phyloP scores from a whole-genome alignment of 2,888 invertebrate species.

The Tholera decimalis region DNA sequence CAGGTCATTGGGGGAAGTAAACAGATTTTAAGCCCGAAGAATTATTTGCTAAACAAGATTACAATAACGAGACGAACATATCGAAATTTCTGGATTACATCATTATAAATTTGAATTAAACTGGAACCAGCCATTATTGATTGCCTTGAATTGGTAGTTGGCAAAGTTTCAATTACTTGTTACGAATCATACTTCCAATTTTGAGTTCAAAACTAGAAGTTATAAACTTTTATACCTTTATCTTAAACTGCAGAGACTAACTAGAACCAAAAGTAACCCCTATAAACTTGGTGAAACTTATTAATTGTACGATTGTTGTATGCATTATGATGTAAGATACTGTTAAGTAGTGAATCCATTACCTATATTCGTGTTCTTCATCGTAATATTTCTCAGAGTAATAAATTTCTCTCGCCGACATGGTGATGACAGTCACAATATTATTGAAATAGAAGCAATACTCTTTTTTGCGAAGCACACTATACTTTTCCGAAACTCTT shows the following conservation, averaged over 20 bases:
- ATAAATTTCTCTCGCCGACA: slow-evolving; percentile 95
- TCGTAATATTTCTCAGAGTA: slow-evolving; percentile 98
- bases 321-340: background rate
- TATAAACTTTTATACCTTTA: background rate
- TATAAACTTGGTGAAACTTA: background rate
- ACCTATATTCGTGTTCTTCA: slow-evolving; percentile 98
- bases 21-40: background rate
- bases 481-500: slow-evolving; percentile 19
- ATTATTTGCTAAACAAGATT: background rate
- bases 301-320: slow-evolving; percentile 24
- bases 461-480: slow-evolving; percentile 1
- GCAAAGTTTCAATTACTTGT: background rate
- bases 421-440: slow-evolving; percentile 69
- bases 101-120: no score
- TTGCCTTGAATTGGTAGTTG: no score
- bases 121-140: background rate
- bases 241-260: background rate
- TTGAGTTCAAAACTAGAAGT: background rate
- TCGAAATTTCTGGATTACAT: background rate
- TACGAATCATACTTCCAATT: background rate
- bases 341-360: slow-evolving; percentile 55
- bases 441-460: slow-evolving; percentile 36
- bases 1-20: background rate
- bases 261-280: slow-evolving; percentile 12
- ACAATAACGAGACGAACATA: background rate